Conservation (phyloP, 2,113 vertebrate species). For the Copsychus sechellarum region DNA sequence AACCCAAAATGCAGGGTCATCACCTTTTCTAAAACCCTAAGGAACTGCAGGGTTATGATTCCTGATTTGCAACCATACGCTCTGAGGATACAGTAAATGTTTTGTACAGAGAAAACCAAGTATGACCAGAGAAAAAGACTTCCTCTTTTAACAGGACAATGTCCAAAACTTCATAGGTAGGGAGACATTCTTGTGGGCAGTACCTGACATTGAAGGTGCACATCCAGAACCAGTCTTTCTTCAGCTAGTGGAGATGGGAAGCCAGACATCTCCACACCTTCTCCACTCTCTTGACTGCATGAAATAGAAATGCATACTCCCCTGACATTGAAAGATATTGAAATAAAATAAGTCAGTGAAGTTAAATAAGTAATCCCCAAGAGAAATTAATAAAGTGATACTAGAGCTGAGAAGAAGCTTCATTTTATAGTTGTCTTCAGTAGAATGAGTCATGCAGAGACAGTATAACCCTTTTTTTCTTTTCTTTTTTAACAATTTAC, state of each 20-base stretch:
- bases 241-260: not conserved
- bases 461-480: not conserved
- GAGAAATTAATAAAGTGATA: not conserved
- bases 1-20: not conserved
- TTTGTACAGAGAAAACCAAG: not conserved
- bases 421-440: not conserved
- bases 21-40: not conserved
- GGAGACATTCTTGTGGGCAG: not conserved
- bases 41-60: not conserved
- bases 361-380: not conserved
- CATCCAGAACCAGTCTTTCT: not conserved
- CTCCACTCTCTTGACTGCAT: not conserved
- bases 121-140: not conserved
- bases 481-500: not conserved
- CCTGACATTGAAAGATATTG: not conserved
- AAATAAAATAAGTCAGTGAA: not conserved
- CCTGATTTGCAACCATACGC: not conserved
- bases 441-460: not conserved
- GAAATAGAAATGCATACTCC: not conserved
- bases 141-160: not conserved
- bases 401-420: not conserved
- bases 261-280: not conserved
- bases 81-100: not conserved
- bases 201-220: not conserved
- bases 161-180: not conserved